Conservation (phyloP, 2,797 vertebrate species). For the Loris lydekkerianus region DNA sequence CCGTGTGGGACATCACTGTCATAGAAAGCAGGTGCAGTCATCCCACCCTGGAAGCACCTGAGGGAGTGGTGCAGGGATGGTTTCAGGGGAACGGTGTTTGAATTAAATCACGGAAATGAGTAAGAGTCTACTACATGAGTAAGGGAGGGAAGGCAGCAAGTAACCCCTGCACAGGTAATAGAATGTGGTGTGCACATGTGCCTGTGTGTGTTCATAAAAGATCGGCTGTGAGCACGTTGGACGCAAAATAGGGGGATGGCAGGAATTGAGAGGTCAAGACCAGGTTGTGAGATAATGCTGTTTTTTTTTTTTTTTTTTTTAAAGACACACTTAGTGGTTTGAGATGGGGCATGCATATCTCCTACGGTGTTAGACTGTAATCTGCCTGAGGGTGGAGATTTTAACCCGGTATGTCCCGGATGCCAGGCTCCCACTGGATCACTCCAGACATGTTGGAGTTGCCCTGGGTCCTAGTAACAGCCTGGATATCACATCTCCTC, state of each 20-base stretch:
- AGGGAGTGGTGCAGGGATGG: background rate
- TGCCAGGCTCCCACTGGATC: background rate
- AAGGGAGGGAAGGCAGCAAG: background rate
- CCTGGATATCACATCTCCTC: background rate
- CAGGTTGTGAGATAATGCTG: background rate
- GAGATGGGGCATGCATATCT: background rate
- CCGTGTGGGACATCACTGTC: background rate
- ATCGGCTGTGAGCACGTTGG: background rate
- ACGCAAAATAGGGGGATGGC: background rate
- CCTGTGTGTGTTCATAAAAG: background rate
- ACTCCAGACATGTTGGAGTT: background rate
- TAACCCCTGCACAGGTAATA: background rate
- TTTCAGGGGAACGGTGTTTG: background rate
- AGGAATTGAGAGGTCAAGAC: background rate
- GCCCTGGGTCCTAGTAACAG: background rate
- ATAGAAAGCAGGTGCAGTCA: background rate
- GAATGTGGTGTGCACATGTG: background rate
- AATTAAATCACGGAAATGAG: background rate
- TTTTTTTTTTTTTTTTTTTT: background rate
- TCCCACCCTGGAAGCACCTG: accelerated
- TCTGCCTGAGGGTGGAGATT: constrained; percentile 66
- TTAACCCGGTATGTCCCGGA: background rate
- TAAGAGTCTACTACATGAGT: background rate
- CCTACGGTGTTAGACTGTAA: background rate
- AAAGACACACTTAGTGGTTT: background rate